A percentile compares a stretch with the other conserved stretches of the same genome.
Conservation (phyloP, 2,888 invertebrate genomes). For the Pheosia tremula region DNA sequence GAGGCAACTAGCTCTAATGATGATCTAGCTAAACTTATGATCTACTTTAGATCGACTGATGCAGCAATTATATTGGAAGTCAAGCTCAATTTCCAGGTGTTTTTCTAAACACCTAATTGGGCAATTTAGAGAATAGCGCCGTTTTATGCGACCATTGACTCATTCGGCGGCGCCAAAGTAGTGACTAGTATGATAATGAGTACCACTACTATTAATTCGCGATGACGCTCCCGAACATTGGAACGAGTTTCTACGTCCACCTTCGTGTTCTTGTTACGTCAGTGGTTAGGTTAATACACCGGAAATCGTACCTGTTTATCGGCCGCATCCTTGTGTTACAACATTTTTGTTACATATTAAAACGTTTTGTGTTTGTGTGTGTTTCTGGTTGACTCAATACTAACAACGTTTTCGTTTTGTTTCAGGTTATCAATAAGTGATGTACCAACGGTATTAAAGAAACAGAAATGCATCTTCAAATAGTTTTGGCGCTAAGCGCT, state of each 20-base stretch:
- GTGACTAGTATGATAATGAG: conserved; percentile 59
- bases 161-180: conserved; percentile 59
- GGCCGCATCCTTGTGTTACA: conserved; percentile 57
- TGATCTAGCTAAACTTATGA: neutral
- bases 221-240: conserved; percentile 33
- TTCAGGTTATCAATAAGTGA: conserved; percentile 69
- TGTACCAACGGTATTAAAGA: conserved; percentile 51
- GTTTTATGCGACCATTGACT: conserved; percentile 61
- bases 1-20: no score
- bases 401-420: conserved; percentile 49
- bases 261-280: conserved; percentile 53
- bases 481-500: conserved; percentile 66
- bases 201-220: conserved; percentile 49
- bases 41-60: conserved; percentile 20
- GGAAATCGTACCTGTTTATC: conserved; percentile 73
- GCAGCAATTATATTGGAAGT: conserved; percentile 14
- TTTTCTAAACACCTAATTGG: conserved; percentile 48
- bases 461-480: conserved; percentile 69
- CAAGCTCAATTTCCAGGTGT: conserved; percentile 30
- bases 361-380: conserved; percentile 6
- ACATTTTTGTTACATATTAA: conserved; percentile 34
- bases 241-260: conserved; percentile 46
- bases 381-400: conserved; percentile 36
- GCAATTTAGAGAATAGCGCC: conserved; percentile 51
- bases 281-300: conserved; percentile 51